Evolutionary conservation across 2,888 invertebrate genomes (phyloP).

Genomic region (Hyposoter didymator): DNA sequence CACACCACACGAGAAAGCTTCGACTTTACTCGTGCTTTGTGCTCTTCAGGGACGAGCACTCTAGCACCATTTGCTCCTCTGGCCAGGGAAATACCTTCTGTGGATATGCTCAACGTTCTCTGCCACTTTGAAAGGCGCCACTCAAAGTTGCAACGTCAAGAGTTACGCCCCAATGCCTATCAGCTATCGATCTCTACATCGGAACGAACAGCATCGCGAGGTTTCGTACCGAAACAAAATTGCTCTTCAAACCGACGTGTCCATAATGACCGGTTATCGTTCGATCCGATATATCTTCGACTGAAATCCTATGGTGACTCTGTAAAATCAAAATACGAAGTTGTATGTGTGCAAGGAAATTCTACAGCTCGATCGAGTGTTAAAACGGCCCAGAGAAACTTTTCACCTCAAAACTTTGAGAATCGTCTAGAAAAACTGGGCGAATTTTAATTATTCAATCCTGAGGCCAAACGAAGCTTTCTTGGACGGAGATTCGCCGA

Average conservation of each 20-base stretch:
- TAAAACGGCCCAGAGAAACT: conserved; percentile 19
- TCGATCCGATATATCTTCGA: conserved; percentile 51
- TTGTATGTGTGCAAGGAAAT: not conserved
- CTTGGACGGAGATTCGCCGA: conserved; percentile 22
- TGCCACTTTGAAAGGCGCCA: conserved; percentile 5
- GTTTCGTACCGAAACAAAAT: conserved; percentile 57
- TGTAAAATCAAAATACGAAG: conserved; percentile 37
- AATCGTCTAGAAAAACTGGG: not conserved
- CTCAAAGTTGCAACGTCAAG: not conserved
- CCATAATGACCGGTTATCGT: conserved; percentile 66
- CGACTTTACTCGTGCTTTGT: conserved; percentile 30
- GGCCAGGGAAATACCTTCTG: conserved; percentile 33
- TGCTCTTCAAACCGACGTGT: conserved; percentile 46
- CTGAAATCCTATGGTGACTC: conserved; percentile 31
- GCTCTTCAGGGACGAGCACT: conserved; percentile 27
- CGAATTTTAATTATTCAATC: conserved; percentile 78
- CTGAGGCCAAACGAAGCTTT: conserved; percentile 65
- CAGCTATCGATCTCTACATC: not conserved
- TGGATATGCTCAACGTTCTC: not conserved
- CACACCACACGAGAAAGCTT: conserved; percentile 71
- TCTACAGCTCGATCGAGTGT: not conserved
- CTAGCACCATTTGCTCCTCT: conserved; percentile 35
- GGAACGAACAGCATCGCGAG: not conserved
- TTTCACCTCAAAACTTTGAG: not conserved
- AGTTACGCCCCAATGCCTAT: conserved; percentile 13